Base-by-base conservation (phyloP, 1,140 invertebrate species). In the Micrasema minimum region DNA sequence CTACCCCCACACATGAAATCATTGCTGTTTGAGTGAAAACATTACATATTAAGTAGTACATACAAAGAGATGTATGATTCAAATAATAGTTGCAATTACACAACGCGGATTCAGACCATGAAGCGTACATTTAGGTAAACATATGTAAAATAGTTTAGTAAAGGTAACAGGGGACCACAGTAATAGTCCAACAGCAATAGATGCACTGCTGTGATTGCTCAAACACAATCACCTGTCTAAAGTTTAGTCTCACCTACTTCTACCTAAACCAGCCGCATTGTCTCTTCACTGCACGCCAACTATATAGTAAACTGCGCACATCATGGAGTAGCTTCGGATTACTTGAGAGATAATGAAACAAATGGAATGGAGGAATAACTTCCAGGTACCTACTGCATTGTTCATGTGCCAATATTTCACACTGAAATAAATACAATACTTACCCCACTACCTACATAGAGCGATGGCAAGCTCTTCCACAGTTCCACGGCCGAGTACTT, bases 121-220 rank as follows among this genome's bases (percentile, higher is more conserved):
- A 71, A 75, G 73, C 69, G 57, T 75, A 75, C 73, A 75, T 75
- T 75, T 69, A 72, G 59, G 71, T 74, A 71, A 70, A 75, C 69
- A 71, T 68, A 69, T 72, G 73, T 75, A 69, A 46, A 53, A 50
- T 74, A 68, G 64, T 69, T 70, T 74, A 73, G 53, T 67, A 75
- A 68, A 69, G 22, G 66, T 43, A 72, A 75, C 69, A 72, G 70
- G 74, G 74, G 74, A 72, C 69, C 69, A 55, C 46, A 26, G 41
- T 38, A 64, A 64, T 46, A 72, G 74, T 75, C 74, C 74, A 75
- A 75, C 74, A 75, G 70, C 70, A 66, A 50, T 45, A 16, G 62
- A 69, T 48, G 55, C 22, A 59, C 72, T 68, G 67, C 74, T 75
- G 74, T 75, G 74, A 75, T 75, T 68, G 74, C 57, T 18, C 14